phyloP scores from a whole-genome alignment of 2,113 vertebrate genomes.

The Menidia beryllina region DNA sequence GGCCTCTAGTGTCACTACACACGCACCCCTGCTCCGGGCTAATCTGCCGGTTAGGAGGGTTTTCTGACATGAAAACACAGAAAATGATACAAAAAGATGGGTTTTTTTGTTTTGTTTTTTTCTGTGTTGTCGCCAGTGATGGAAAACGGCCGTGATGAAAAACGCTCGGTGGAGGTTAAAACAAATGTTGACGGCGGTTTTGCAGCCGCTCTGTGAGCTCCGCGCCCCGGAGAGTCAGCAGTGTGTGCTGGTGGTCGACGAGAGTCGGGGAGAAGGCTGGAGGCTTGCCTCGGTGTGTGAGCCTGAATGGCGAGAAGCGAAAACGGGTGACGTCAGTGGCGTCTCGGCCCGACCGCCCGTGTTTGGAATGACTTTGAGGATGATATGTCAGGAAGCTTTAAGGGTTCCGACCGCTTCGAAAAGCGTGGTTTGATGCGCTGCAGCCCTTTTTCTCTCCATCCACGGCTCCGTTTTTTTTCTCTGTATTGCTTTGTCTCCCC shows the following conservation, averaged over 20 bases:
- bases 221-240: no score
- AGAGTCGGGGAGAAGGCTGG: slow-evolving; percentile 20
- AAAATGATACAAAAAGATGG: slow-evolving; percentile 36
- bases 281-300: slow-evolving; percentile 35
- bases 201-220: neutral
- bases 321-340: slow-evolving; percentile 12
- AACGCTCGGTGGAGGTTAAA: slow-evolving; percentile 14
- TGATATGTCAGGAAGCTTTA: slow-evolving; percentile 58
- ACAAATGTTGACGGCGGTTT: slow-evolving; percentile 18
- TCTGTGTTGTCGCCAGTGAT: slow-evolving; percentile 17
- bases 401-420: slow-evolving; percentile 13
- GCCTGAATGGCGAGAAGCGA: slow-evolving; percentile 31
- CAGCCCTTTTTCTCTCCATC: slow-evolving; percentile 35
- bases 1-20: neutral
- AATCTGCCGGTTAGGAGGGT: no score
- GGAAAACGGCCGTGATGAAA: neutral
- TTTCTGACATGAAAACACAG: slow-evolving; percentile 15
- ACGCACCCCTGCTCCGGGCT: neutral
- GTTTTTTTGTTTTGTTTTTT: slow-evolving; percentile 13
- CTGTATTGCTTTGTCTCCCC: slow-evolving; percentile 14
- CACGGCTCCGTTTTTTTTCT: neutral
- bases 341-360: slow-evolving; percentile 26
- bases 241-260: neutral
- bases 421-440: slow-evolving; percentile 5
- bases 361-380: slow-evolving; percentile 55